phyloP scores from a whole-genome alignment of 1,140 invertebrate genomes.

The Cydia fagiglandana region DNA sequence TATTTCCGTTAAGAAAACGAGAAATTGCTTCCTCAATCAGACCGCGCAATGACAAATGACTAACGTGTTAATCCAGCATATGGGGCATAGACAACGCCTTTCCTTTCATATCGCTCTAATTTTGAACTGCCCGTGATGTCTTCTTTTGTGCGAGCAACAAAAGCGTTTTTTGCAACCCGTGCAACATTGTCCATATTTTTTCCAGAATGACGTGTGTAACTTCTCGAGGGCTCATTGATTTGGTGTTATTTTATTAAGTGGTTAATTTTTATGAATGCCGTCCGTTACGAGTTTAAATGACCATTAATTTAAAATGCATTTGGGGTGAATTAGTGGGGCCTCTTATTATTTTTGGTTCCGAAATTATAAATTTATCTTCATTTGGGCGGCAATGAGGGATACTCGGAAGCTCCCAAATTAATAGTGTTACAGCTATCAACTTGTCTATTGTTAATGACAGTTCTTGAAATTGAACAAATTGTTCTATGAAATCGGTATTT shows the following conservation, averaged over 20 bases:
- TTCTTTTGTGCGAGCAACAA: constrained; percentile 75
- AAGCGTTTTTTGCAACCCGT: constrained; percentile 62
- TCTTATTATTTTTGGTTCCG: neutral
- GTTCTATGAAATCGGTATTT: neutral
- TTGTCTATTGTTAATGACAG: neutral
- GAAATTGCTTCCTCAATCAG: constrained; percentile 79
- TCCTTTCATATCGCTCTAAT: constrained; percentile 61
- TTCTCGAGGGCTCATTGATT: constrained; percentile 65
- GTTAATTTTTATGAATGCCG: constrained; percentile 53
- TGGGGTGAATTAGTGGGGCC: constrained; percentile 31
- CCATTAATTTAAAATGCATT: constrained; percentile 46
- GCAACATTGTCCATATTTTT: constrained; percentile 61
- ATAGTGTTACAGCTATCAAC: neutral
- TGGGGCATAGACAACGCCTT: constrained; percentile 71
- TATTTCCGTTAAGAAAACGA: constrained; percentile 71
- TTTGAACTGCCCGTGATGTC: constrained; percentile 68
- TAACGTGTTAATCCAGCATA: constrained; percentile 75
- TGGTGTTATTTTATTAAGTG: constrained; percentile 64
- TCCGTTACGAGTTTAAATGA: constrained; percentile 43
- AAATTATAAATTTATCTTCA: constrained; percentile 25
- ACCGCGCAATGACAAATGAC: constrained; percentile 71
- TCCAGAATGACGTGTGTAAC: constrained; percentile 56
- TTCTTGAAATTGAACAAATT: neutral
- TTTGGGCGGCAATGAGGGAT: constrained; percentile 21
- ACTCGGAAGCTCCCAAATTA: constrained; percentile 18